phyloP scores from a whole-genome alignment of 2,888 invertebrate species.

The Drosophila subsilvestris region DNA sequence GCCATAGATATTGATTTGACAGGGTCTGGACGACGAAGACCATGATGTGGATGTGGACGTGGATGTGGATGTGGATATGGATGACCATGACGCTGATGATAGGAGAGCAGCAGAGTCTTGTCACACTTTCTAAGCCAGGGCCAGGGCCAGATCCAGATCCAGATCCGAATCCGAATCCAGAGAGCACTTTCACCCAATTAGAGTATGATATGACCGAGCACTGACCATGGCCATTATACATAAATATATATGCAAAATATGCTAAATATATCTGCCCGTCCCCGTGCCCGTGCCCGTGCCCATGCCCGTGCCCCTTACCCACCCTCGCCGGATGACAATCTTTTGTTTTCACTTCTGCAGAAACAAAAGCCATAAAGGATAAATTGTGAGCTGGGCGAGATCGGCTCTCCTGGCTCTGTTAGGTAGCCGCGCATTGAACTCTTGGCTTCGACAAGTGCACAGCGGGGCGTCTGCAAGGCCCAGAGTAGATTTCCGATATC shows the following conservation, averaged over 20 bases:
- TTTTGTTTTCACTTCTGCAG: constrained; percentile 83
- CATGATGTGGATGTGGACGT: constrained; percentile 1
- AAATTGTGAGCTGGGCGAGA: constrained; percentile 69
- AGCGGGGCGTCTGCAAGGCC: constrained; percentile 67
- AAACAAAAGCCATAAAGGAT: constrained; percentile 78
- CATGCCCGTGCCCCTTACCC: constrained; percentile 13
- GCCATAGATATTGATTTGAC: constrained; percentile 76
- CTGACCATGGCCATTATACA: constrained; percentile 1
- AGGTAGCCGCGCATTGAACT: constrained; percentile 78
- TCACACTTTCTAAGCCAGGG: constrained; percentile 71
- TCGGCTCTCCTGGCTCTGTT: constrained; percentile 16
- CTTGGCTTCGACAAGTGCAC: constrained; percentile 82
- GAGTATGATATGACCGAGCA: constrained; percentile 38
- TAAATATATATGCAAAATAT: constrained; percentile 39
- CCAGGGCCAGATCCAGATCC: not conserved
- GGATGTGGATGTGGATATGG: constrained; percentile 8
- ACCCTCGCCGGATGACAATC: constrained; percentile 75
- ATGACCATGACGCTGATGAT: constrained; percentile 49
- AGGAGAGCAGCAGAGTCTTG: constrained; percentile 48
- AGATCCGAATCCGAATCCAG: not conserved
- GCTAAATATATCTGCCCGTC: constrained; percentile 53
- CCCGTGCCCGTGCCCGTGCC: not conserved
- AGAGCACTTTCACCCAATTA: constrained; percentile 75
- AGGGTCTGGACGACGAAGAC: constrained; percentile 31
- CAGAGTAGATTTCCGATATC: constrained; percentile 28